These are phyloP conservation scores for Chelon labrosus DNA, from an alignment of 2,797 vertebrate species.

Conservation along the genomic window DNA sequence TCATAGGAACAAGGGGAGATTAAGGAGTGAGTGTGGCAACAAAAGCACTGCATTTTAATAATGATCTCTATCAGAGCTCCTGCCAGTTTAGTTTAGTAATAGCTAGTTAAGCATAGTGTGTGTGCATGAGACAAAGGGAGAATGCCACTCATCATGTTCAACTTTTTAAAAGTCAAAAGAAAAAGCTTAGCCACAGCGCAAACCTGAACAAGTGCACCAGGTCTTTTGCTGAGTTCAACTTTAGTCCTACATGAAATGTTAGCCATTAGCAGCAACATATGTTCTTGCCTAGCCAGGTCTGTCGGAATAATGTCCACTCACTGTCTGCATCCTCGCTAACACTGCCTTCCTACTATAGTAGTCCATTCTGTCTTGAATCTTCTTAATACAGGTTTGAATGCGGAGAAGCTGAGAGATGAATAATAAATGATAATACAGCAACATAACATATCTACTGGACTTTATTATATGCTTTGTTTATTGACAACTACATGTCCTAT, in stretches of 20 bases:
- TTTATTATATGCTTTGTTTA: neutral
- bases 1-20: slow-evolving; percentile 96
- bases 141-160: slow-evolving; percentile 34
- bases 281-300: slow-evolving; percentile 69
- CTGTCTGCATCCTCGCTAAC: neutral
- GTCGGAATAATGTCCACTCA: slow-evolving; percentile 52
- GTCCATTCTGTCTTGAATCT: neutral
- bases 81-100: slow-evolving; percentile 92
- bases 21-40: slow-evolving; percentile 92
- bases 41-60: slow-evolving; percentile 94
- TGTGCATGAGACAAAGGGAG: slow-evolving; percentile 29
- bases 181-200: slow-evolving; percentile 61
- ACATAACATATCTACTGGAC: neutral
- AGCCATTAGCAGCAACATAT: slow-evolving; percentile 71
- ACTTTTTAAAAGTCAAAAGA: slow-evolving; percentile 21
- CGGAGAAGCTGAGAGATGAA: neutral
- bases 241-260: slow-evolving; percentile 31
- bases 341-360: slow-evolving; percentile 14
- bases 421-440: neutral
- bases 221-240: neutral
- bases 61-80: slow-evolving; percentile 89
- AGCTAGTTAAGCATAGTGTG: slow-evolving; percentile 90
- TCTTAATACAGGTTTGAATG: neutral
- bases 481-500: slow-evolving; percentile 18
- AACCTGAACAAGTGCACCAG: slow-evolving; percentile 51